A percentile compares a stretch with the other conserved stretches of the same genome.
Conservation (phyloP, 2,113 vertebrate genomes). For the Serilophus lunatus region DNA sequence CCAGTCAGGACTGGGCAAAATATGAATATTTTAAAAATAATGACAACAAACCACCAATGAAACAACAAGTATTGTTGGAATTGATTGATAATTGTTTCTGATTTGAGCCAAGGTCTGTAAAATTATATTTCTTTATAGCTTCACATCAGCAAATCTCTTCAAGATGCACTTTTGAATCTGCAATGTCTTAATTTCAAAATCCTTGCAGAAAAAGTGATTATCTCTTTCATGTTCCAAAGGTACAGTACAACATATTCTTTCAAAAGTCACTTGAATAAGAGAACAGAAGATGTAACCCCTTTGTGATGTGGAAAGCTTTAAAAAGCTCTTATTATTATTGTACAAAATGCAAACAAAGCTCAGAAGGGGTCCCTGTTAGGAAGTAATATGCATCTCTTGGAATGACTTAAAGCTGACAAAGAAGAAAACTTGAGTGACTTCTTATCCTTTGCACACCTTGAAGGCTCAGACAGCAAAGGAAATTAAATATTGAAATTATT, state of each 20-base stretch:
- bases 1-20: not conserved
- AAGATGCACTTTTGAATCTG: slow-evolving; percentile 5
- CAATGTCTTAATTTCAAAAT: slow-evolving; percentile 5
- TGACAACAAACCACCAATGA: not conserved
- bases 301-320: not conserved
- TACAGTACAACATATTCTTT: not conserved
- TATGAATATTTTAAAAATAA: not conserved
- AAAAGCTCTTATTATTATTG: slow-evolving; percentile 41
- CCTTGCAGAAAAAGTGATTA: not conserved
- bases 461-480: slow-evolving; percentile 25
- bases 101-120: not conserved
- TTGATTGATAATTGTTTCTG: not conserved
- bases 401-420: not conserved
- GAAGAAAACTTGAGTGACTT: not conserved
- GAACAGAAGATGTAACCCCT: not conserved
- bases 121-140: not conserved
- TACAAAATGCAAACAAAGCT: slow-evolving; percentile 50
- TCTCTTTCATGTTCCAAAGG: not conserved
- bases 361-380: slow-evolving; percentile 2
- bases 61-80: not conserved
- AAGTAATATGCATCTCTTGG: slow-evolving; percentile 17
- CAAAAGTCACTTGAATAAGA: slow-evolving; percentile 4
- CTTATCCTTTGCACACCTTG: not conserved
- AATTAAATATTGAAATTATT: slow-evolving; percentile 61
- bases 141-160: slow-evolving; percentile 35